Percentiles rank a stretch among this genome's conserved stretches.
phyloP scores from a whole-genome alignment of 2,888 invertebrate species.

The Leistus spinibarbis region DNA sequence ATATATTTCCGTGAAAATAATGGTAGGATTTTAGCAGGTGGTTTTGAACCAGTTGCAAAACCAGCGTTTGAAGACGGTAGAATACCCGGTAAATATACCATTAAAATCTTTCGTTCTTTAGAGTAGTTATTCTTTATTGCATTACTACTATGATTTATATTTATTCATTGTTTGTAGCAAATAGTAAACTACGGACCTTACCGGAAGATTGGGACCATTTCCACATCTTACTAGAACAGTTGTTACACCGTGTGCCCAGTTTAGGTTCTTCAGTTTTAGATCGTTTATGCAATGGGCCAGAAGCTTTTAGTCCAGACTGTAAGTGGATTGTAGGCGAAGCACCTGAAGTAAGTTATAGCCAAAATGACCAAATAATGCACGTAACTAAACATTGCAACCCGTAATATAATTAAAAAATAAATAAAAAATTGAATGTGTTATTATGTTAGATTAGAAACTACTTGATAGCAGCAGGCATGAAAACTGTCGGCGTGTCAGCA shows the following conservation, averaged over 20 bases:
- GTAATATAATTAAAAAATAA: background rate
- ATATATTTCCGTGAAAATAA: constrained; percentile 86
- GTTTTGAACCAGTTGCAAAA: constrained; percentile 90
- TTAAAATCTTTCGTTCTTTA: background rate
- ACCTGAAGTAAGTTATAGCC: constrained; percentile 72
- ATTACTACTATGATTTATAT: constrained; percentile 4
- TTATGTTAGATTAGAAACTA: constrained; percentile 77
- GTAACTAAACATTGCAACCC: no score
- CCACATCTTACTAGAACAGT: constrained; percentile 82
- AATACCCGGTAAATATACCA: constrained; percentile 61
- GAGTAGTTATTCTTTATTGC: no score
- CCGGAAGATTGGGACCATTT: constrained; percentile 98
- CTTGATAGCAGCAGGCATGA: constrained; percentile 94
- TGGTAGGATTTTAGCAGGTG: constrained; percentile 85
- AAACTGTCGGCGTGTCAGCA: constrained; percentile 93
- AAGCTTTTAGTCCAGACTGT: constrained; percentile 96
- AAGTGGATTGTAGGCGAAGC: constrained; percentile 95
- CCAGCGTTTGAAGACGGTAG: constrained; percentile 83
- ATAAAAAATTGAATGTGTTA: background rate
- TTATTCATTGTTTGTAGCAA: constrained; percentile 54
- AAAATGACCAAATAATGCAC: no score
- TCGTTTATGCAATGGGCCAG: constrained; percentile 85
- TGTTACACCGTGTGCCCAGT: constrained; percentile 82
- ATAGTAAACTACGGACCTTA: constrained; percentile 68
- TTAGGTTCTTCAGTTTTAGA: constrained; percentile 78